Conservation (phyloP, 2,888 invertebrate species). For the Spatulosminthurus flaviceps region DNA sequence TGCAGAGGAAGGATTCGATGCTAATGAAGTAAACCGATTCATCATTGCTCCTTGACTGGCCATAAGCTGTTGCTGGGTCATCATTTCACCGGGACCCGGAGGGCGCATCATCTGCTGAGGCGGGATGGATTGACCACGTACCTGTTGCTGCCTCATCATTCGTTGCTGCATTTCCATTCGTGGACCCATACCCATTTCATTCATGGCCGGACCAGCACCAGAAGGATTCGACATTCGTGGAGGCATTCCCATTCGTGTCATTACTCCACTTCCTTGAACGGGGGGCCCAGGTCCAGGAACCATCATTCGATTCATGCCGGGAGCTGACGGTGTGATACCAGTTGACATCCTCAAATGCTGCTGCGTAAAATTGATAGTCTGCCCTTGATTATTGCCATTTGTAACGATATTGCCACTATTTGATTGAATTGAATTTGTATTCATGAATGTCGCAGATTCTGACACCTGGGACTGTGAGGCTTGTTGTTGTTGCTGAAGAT, state of each 20-base stretch:
- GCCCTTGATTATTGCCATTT: slow-evolving; percentile 52
- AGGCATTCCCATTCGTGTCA: slow-evolving; percentile 49
- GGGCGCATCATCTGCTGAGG: slow-evolving; percentile 54
- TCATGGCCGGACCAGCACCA: slow-evolving; percentile 30
- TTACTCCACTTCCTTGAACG: slow-evolving; percentile 28
- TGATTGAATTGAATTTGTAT: slow-evolving; percentile 33
- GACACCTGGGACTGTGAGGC: slow-evolving; percentile 11
- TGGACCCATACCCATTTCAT: slow-evolving; percentile 37
- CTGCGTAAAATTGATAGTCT: slow-evolving; percentile 63
- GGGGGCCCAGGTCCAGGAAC: slow-evolving; percentile 25
- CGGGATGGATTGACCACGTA: slow-evolving; percentile 39
- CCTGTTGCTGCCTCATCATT: slow-evolving; percentile 39
- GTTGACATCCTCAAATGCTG: slow-evolving; percentile 61
- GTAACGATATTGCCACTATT: slow-evolving; percentile 20
- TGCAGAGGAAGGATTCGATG: slow-evolving; percentile 37
- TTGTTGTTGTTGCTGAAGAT: slow-evolving; percentile 26
- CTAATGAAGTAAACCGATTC: slow-evolving; percentile 38
- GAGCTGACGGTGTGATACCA: slow-evolving; percentile 45
- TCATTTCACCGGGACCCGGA: slow-evolving; percentile 49
- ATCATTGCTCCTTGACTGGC: slow-evolving; percentile 38
- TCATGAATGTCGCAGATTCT: slow-evolving; percentile 27
- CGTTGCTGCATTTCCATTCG: slow-evolving; percentile 44
- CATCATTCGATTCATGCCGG: slow-evolving; percentile 53
- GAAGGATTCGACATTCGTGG: slow-evolving; percentile 45
- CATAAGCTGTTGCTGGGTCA: slow-evolving; percentile 45